phyloP scores from a whole-genome alignment of 2,888 invertebrate species.

The Drosophila glabriapex region DNA sequence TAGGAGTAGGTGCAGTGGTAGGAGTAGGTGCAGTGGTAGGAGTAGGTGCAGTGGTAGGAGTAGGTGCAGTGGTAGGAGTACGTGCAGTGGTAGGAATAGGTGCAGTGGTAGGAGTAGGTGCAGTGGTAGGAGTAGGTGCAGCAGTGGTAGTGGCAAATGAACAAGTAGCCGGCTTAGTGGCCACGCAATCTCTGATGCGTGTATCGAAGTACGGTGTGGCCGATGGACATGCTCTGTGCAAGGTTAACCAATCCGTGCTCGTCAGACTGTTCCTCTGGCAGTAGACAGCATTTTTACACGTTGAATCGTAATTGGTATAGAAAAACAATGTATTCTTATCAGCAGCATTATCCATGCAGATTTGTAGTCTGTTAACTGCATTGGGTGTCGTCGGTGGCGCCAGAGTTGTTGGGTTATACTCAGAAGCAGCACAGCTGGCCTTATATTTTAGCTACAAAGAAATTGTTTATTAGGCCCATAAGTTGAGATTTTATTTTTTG shows the following conservation, averaged over 20 bases:
- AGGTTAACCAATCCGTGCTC: slow-evolving; percentile 23
- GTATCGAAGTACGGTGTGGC: slow-evolving; percentile 42
- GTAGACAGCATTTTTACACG: slow-evolving; percentile 53
- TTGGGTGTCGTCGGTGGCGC: slow-evolving; percentile 44
- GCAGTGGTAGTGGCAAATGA: not conserved
- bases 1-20: too few species aligned
- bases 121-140: not conserved
- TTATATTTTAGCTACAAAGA: not conserved
- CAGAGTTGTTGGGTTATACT: slow-evolving; percentile 23
- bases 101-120: too few species aligned
- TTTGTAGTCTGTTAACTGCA: not conserved
- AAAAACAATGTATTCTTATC: slow-evolving; percentile 20
- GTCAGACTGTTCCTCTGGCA: slow-evolving; percentile 34
- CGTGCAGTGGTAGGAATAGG: too few species aligned
- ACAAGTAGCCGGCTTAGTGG: slow-evolving; percentile 41
- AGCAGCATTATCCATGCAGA: slow-evolving; percentile 23
- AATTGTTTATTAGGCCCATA: not conserved
- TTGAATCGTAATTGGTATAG: slow-evolving; percentile 41
- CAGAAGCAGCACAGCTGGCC: slow-evolving; percentile 30
- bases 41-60: too few species aligned
- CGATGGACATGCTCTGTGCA: slow-evolving; percentile 21
- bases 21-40: too few species aligned
- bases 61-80: too few species aligned
- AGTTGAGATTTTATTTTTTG: fast-evolving
- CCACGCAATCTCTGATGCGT: slow-evolving; percentile 16